Base-by-base conservation (phyloP, 2,888 invertebrate genomes). In the Uloborus plumipes region DNA sequence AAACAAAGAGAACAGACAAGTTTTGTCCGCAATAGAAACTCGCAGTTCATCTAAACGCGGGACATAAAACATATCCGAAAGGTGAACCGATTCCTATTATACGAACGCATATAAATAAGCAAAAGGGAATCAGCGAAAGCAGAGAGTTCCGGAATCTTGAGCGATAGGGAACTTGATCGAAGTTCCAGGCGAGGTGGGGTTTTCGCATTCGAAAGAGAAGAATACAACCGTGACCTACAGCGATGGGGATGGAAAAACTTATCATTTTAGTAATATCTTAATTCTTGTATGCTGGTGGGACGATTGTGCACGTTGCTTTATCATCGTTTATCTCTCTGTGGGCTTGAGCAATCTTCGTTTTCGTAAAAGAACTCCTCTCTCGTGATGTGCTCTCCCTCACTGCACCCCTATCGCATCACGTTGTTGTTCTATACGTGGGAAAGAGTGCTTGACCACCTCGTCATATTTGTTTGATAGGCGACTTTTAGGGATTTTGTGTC, bases 211-310 rank as follows among this genome's bases (percentile, higher is more conserved):
- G 58, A 18, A 64, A 71, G 64, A 18, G 20, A 61, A 62, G 69
- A 62, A 47, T 31, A 20, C 49, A 71, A 72, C 55, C 73, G 73
- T 80, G 79, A 80, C 79, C 79, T 50, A 18, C 47, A 58, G 61
- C 31, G 73, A 67, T 61, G 50, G n/a, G n/a, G n/a, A 64, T 51
- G 22, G 61, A 53, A 79, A 73, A 80, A 80, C 62, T 73, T 80
- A 80, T 80, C 79, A 73, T 80, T 80, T 53, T 47, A n/a, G 47
- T 73, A 80, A 80, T 80, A 80, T 80, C 79, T 80, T 80, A 80
- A 80, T 80, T 73, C 67, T 20, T 69, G 26, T 53, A 26, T 20
- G 26, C 15, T 39, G 39, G 53, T 16, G 31, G 51, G 39, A 39
- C 39, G 69, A 47, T 55, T 69, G n/a, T 61, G 75, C 58, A 65